These are phyloP conservation scores for Ceratotherium simum DNA, from an alignment of 2,113 vertebrate species.

Conservation along the genomic window DNA sequence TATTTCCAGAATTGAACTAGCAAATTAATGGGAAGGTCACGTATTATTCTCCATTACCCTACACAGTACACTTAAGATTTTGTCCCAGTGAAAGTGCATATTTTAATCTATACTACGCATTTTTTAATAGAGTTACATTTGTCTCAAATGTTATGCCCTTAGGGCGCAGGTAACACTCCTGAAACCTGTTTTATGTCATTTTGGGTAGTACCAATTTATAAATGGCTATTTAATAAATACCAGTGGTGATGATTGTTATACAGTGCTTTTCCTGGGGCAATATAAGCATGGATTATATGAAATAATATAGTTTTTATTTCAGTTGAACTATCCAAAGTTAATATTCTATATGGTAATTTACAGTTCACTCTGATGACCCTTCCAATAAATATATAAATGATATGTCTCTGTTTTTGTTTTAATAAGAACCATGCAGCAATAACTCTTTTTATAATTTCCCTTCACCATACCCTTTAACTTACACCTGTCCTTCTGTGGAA, in stretches of 20 bases:
- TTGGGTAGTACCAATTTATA: neutral
- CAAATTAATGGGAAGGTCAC: neutral
- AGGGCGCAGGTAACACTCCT: neutral
- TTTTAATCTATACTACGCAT: neutral
- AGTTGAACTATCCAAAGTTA: neutral
- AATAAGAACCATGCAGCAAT: neutral
- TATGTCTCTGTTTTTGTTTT: neutral
- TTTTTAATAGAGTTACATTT: neutral
- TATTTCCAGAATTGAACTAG: neutral
- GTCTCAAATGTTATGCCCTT: neutral
- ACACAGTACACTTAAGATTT: neutral
- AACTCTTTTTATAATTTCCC: neutral
- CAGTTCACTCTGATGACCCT: neutral
- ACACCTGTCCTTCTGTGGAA: neutral
- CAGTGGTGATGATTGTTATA: neutral
- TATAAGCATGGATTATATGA: neutral
- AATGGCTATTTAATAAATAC: neutral
- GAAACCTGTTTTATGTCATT: neutral
- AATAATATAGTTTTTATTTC: slow-evolving; percentile 9
- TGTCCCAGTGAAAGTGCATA: neutral
- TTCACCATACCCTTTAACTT: neutral
- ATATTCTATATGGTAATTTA: neutral
- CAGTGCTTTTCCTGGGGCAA: neutral
- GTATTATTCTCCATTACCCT: neutral
- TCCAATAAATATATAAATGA: neutral